A percentile compares a stretch with the other conserved stretches of the same genome.
Evolutionary conservation across 2,113 vertebrate species (phyloP).

Genomic region (Campylorhamphus procurvoides): DNA sequence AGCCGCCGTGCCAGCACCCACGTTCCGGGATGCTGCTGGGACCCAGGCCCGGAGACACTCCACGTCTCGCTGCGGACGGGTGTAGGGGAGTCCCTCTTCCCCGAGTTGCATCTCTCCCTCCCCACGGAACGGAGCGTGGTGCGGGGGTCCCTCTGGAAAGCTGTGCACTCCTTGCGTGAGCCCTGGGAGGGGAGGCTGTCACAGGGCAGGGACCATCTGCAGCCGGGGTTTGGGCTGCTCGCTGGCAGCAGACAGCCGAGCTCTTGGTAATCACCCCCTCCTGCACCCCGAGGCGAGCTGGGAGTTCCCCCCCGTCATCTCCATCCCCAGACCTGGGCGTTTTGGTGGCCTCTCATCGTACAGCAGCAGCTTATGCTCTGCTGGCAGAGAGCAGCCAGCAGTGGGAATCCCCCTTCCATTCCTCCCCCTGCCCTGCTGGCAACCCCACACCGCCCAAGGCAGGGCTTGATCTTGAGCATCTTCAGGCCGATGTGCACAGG

Average conservation of each 20-base stretch:
- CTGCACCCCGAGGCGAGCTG: neutral
- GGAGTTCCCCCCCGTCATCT: neutral
- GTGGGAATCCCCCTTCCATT: neutral
- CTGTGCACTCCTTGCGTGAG: neutral
- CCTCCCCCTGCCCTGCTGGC: neutral
- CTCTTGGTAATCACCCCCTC: neutral
- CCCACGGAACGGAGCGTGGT: neutral
- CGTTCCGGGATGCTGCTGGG: neutral
- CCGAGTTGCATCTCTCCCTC: neutral
- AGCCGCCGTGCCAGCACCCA: neutral
- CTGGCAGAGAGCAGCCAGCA: neutral
- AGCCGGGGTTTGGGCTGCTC: neutral
- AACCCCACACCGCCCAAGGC: neutral
- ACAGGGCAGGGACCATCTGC: neutral
- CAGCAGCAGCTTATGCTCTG: neutral
- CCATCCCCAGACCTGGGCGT: neutral
- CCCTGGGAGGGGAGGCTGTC: neutral
- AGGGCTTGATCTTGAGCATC: neutral
- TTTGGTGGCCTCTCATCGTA: neutral
- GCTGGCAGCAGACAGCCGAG: neutral
- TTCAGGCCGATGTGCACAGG: neutral
- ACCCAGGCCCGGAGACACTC: neutral
- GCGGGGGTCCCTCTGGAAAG: neutral
- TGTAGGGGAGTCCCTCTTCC: neutral
- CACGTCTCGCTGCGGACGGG: neutral